Evolutionary conservation across 2,113 vertebrate species (phyloP).

Genomic region (Phaetusa simplex): DNA sequence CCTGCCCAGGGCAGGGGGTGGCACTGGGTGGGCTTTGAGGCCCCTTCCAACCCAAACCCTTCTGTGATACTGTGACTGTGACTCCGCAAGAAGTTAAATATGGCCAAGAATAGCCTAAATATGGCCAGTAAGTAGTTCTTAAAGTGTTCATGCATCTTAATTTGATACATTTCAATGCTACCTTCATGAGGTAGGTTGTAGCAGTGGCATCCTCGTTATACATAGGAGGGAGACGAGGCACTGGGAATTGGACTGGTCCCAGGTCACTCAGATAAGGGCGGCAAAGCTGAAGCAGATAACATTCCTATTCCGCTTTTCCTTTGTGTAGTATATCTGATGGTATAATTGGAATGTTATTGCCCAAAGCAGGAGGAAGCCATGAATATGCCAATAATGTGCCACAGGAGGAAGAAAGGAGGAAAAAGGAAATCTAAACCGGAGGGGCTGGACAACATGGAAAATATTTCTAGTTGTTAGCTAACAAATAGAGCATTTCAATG

Average conservation of each 20-base stretch:
- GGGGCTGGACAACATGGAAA: constrained; percentile 2
- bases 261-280: not conserved
- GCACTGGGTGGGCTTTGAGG: not conserved
- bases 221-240: not conserved
- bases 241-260: not conserved
- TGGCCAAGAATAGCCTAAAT: not conserved
- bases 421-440: constrained; percentile 14
- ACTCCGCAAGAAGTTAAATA: not conserved
- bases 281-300: not conserved
- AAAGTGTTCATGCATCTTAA: not conserved
- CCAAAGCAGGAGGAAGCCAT: not conserved
- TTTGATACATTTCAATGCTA: rapidly evolving
- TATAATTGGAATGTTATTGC: not conserved
- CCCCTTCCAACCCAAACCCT: not conserved
- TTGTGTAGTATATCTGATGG: not conserved
- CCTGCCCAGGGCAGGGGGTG: not conserved
- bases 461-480: not conserved
- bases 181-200: not conserved
- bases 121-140: not conserved
- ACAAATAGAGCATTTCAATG: not conserved
- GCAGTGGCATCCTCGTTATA: rapidly evolving
- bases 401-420: not conserved
- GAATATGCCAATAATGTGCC: not conserved
- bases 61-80: not conserved
- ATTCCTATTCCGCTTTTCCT: not conserved